Evolutionary conservation across 1,140 invertebrate species (phyloP).

Genomic region (Centruroides sculpturatus): DNA sequence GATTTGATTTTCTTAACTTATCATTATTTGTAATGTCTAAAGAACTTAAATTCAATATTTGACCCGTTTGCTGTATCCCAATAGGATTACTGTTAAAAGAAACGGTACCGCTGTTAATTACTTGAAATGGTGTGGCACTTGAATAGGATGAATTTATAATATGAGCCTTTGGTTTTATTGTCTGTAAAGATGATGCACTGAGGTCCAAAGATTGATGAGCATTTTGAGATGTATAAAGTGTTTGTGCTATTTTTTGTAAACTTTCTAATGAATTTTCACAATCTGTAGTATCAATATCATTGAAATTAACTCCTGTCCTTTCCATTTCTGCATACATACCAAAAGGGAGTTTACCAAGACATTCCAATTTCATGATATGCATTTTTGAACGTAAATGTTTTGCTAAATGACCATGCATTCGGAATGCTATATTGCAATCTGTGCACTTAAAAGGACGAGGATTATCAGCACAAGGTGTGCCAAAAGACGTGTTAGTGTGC

Average conservation of each 20-base stretch:
- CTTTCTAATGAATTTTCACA: conserved; percentile 83
- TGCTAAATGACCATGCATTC: conserved; percentile 88
- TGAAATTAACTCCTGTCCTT: conserved; percentile 70
- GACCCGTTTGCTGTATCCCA: no score
- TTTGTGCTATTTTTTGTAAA: conserved; percentile 61
- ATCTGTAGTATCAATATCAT: conserved; percentile 85
- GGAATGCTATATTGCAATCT: conserved; percentile 89
- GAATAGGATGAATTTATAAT: no score
- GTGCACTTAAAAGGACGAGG: conserved; percentile 86
- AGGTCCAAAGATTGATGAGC: conserved; percentile 31
- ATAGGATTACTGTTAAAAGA: no score
- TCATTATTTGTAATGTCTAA: no score
- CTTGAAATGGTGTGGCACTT: no score
- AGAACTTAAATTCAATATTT: no score
- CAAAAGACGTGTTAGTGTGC: conserved; percentile 70
- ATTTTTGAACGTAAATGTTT: conserved; percentile 93
- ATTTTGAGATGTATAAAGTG: conserved; percentile 38
- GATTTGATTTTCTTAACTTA: no score
- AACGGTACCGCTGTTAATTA: no score
- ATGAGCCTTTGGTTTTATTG: no score
- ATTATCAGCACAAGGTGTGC: conserved; percentile 67
- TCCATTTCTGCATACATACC: conserved; percentile 93
- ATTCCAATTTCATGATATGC: conserved; percentile 91
- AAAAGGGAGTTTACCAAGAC: conserved; percentile 80
- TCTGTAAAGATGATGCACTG: no score